phyloP scores from a whole-genome alignment of 2,888 invertebrate species.

The Portevinia maculata region DNA sequence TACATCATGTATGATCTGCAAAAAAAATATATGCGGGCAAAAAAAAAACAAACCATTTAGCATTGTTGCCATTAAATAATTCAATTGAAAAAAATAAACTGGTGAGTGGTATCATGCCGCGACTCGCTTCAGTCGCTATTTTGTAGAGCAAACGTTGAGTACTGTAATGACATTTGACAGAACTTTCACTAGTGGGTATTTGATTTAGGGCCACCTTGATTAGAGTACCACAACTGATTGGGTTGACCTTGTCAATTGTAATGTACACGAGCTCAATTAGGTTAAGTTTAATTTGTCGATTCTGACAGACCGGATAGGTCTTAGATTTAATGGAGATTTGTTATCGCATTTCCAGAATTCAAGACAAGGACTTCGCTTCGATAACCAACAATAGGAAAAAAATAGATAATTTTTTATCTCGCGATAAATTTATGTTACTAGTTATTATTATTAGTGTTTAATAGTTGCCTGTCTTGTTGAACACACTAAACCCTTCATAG shows the following conservation, averaged over 20 bases:
- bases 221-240: conserved; percentile 11
- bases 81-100: conserved; percentile 66
- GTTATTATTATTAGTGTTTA: too few species aligned
- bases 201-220: conserved; percentile 46
- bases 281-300: background rate
- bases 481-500: too few species aligned
- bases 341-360: too few species aligned
- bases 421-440: too few species aligned
- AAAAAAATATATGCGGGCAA: conserved; percentile 23
- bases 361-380: too few species aligned
- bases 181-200: conserved; percentile 6
- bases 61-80: conserved; percentile 58
- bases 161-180: too few species aligned
- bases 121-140: conserved; percentile 12
- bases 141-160: too few species aligned
- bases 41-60: conserved; percentile 24
- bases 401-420: too few species aligned
- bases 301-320: too few species aligned
- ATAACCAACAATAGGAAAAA: too few species aligned
- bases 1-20: background rate
- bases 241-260: conserved; percentile 34
- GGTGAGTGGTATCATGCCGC: conserved; percentile 54
- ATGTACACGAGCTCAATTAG: background rate
- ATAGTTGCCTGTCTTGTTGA: too few species aligned
- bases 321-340: too few species aligned